Evolutionary conservation across 2,888 invertebrate species (phyloP).

Genomic region (Lathronympha strigana): DNA sequence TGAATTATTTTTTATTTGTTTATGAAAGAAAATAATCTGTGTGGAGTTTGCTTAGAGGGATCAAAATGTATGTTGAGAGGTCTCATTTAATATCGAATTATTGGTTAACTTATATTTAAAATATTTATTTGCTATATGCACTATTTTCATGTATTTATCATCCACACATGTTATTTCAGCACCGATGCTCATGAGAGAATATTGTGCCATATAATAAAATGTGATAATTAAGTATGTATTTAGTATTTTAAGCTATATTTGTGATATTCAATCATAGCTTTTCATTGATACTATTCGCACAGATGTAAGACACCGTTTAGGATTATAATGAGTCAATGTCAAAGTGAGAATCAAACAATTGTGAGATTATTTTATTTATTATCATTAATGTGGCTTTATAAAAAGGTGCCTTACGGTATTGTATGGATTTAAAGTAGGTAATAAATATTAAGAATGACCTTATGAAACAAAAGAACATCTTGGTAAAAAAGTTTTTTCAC

Average conservation of each 20-base stretch:
- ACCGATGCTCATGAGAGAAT: not conserved
- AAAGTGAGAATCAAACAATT: constrained; percentile 4
- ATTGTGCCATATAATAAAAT: constrained; percentile 3
- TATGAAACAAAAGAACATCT: no score
- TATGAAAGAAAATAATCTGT: no score
- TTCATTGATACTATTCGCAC: constrained; percentile 18
- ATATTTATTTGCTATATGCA: no score
- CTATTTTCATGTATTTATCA: no score
- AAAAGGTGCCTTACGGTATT: not conserved
- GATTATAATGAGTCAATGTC: not conserved
- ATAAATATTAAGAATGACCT: no score
- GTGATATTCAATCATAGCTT: constrained; percentile 39
- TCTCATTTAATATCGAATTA: no score
- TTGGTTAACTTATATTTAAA: no score
- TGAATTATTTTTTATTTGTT: no score
- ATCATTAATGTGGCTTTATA: not conserved
- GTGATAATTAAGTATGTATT: constrained; percentile 31
- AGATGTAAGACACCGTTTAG: constrained; percentile 24
- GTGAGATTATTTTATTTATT: not conserved
- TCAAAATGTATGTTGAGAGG: no score
- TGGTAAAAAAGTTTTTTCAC: no score
- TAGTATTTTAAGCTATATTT: constrained; percentile 23
- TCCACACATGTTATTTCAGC: not conserved
- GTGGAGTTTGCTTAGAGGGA: no score
- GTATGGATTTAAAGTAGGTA: not conserved